Conservation (phyloP, 2,888 invertebrate genomes). For the Tenthredo mesomela region DNA sequence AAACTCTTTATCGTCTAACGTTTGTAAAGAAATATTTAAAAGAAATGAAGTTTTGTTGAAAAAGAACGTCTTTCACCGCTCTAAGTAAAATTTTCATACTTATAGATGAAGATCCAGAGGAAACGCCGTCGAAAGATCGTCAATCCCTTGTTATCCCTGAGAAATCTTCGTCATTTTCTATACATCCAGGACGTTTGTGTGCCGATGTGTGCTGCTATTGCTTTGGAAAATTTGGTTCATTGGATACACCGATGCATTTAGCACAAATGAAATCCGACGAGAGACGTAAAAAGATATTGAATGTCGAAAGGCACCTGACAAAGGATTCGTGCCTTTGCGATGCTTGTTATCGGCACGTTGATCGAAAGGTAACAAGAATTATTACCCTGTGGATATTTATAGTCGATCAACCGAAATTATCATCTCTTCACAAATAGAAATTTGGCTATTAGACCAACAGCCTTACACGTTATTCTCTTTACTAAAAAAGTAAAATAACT, state of each 20-base stretch:
- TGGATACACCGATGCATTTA: constrained; percentile 93
- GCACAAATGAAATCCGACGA: constrained; percentile 92
- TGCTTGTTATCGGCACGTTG: constrained; percentile 92
- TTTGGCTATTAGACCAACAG: background rate
- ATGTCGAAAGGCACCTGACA: constrained; percentile 89
- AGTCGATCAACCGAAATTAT: background rate
- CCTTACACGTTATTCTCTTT: constrained; percentile 46
- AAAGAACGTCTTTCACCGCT: background rate
- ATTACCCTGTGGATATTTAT: constrained; percentile 14
- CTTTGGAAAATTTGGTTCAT: constrained; percentile 91
- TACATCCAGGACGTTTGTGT: constrained; percentile 90
- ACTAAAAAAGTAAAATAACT: background rate
- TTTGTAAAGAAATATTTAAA: constrained; percentile 19
- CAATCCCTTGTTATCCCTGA: constrained; percentile 90
- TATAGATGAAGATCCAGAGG: constrained; percentile 73
- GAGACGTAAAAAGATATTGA: constrained; percentile 89
- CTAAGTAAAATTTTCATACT: constrained; percentile 40
- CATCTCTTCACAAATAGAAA: background rate
- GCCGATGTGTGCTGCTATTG: constrained; percentile 93
- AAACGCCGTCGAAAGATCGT: constrained; percentile 76
- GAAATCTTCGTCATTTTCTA: constrained; percentile 92
- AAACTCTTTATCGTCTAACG: constrained; percentile 1
- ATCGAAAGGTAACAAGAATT: constrained; percentile 83
- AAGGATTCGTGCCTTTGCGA: constrained; percentile 93
- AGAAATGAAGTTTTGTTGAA: background rate